Evolutionary conservation across 2,113 vertebrate species (phyloP).

Genomic region (Arizona elegans): DNA sequence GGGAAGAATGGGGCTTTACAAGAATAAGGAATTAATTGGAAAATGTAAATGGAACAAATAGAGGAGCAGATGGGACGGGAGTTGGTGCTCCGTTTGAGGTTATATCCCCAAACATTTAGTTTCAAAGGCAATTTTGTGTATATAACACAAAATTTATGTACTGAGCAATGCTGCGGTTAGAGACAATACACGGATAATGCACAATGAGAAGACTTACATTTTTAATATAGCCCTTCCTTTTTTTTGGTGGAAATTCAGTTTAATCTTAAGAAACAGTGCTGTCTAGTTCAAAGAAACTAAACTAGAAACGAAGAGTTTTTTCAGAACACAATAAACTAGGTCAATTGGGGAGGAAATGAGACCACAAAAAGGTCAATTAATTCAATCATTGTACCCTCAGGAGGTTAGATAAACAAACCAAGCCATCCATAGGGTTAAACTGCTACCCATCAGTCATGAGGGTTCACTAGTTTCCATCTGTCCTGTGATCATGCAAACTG

Average conservation of each 20-base stretch:
- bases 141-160: slow-evolving; percentile 65
- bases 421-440: background rate
- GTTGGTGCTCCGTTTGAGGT: slow-evolving; percentile 64
- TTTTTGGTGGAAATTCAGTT: background rate
- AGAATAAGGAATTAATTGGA: slow-evolving; percentile 72
- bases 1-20: slow-evolving; percentile 48
- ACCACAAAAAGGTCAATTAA: background rate
- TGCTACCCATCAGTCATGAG: background rate
- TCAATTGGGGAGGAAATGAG: background rate
- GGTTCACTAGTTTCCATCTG: background rate
- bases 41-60: slow-evolving; percentile 67
- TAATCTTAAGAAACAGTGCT: background rate
- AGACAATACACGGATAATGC: slow-evolving; percentile 46
- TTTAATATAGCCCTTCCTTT: background rate
- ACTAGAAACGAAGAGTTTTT: background rate
- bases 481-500: background rate
- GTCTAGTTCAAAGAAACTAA: background rate
- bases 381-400: background rate
- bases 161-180: slow-evolving; percentile 64
- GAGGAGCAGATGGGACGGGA: slow-evolving; percentile 70
- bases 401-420: background rate
- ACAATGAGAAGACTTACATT: slow-evolving; percentile 13
- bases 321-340: background rate
- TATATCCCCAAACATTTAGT: slow-evolving; percentile 55
- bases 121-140: slow-evolving; percentile 58